phyloP scores from a whole-genome alignment of 2,888 invertebrate genomes.

The Stenodera caucasica region DNA sequence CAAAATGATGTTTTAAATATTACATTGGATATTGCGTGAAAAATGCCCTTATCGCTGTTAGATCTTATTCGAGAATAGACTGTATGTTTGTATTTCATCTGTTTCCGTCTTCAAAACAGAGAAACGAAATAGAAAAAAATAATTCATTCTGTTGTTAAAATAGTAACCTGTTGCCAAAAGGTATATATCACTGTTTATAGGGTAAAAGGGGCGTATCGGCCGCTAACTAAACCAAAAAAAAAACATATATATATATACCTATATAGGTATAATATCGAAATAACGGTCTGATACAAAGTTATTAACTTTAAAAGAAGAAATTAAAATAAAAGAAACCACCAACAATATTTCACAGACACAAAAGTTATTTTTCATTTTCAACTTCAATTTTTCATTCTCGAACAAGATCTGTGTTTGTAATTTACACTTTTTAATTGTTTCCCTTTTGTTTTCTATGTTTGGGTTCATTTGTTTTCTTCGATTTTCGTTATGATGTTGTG shows the following conservation, averaged over 20 bases:
- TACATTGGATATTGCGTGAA: conserved; percentile 44
- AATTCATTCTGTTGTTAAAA: conserved; percentile 10
- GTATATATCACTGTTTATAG: conserved; percentile 21
- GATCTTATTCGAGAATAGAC: conserved; percentile 34
- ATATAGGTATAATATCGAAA: too few relatives aligned
- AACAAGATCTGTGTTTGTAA: conserved; percentile 51
- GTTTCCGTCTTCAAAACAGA: conserved; percentile 8
- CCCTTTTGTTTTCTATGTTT: conserved; percentile 45
- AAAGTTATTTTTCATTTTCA: conserved; percentile 48
- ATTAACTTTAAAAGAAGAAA: conserved; percentile 44
- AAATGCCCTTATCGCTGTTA: conserved; percentile 44
- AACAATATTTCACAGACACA: conserved; percentile 51
- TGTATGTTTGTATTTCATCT: conserved; percentile 27
- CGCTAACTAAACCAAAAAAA: conserved; percentile 9
- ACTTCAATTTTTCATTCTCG: conserved; percentile 50
- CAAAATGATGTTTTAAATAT: conserved; percentile 46
- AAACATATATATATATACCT: too few relatives aligned
- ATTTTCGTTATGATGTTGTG: conserved; percentile 18
- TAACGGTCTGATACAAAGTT: conserved; percentile 31
- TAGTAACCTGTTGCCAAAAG: conserved; percentile 11
- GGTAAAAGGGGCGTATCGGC: background rate
- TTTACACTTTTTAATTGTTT: conserved; percentile 56
- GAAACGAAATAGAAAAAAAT: background rate
- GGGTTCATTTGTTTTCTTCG: conserved; percentile 39
- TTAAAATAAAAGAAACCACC: conserved; percentile 47